Conservation (phyloP, 2,888 invertebrate species). For the Crematogaster levior region DNA sequence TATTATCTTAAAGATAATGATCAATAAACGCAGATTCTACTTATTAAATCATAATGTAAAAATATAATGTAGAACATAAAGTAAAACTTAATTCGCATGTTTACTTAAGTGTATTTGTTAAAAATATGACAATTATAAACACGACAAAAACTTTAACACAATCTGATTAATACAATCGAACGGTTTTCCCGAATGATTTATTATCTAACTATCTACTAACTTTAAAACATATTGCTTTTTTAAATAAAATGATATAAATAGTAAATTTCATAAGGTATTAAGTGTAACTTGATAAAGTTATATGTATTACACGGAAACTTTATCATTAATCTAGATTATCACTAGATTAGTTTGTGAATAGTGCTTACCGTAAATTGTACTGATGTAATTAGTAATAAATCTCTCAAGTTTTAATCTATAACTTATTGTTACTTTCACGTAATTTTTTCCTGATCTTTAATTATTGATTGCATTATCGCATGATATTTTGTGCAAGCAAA, state of each 20-base stretch:
- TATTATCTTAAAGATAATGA: not conserved
- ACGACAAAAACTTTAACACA: not conserved
- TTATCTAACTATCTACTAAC: not conserved
- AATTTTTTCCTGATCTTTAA: not conserved
- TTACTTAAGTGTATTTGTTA: not conserved
- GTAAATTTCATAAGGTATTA: not conserved
- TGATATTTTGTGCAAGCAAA: not conserved
- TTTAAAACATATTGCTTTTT: not conserved
- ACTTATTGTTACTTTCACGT: not conserved
- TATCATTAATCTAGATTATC: constrained; percentile 13
- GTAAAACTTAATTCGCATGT: not conserved
- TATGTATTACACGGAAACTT: not conserved
- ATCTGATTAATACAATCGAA: not conserved
- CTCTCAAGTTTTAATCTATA: constrained; percentile 13
- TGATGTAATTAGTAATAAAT: constrained; percentile 3
- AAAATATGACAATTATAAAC: not conserved
- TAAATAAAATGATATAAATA: not conserved
- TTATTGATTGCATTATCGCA: not conserved
- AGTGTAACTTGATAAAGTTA: not conserved
- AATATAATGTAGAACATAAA: not conserved
- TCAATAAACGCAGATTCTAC: not conserved
- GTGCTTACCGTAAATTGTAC: not conserved
- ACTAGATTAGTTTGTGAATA: not conserved
- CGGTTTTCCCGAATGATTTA: not conserved
- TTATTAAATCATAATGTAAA: too few species aligned